Evolutionary conservation across 2,113 vertebrate species (phyloP), one percentile per base, ranked within the genome.

Genomic region (Megalops atlanticus): DNA sequence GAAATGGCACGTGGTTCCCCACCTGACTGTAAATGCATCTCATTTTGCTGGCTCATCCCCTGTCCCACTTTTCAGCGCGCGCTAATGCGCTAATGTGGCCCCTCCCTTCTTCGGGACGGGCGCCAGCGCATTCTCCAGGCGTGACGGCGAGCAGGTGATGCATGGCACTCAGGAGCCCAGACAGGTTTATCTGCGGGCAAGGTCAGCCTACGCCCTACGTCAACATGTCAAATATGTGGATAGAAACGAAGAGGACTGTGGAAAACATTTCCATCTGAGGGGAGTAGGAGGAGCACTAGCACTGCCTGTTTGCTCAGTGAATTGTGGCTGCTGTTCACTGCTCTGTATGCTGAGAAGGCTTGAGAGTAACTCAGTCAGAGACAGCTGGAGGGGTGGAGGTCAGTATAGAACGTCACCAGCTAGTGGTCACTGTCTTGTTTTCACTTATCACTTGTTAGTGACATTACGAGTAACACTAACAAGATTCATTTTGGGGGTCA

Each of bases 171-270:
- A 35, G 11, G 76, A 36, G 76, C 76, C 31, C 49, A 33, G 33
- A 54, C 68, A 79, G 45, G 78, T 45, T 69, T 33, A 33, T 31
- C 70, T 41, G n/a, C 31, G 12, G 78, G 68, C 35, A 35, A 71
- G 64, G 39, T n/a, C 21, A 41, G 33, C 41, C 33, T 68, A 71
- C 64, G 7, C 77, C 77, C 77, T 49, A 33, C 38, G 16, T n/a
- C 10, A 72, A 31, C 38, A 71, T 38, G 69, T 21, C 33, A 36
- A 43, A 40, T 38, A 70, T 8, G 78, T 36, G 7, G 68, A n/a
- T 35, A n/a, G 27, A 14, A 24, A 69, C 36, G 21, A 47, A 36
- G n/a, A 31, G 41, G 68, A 71, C 31, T 33, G 45, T 21, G 40
- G 3, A 49, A 47, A 47, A n/a, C n/a, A n/a, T n/a, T n/a, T n/a